Conservation (phyloP, 2,888 invertebrate genomes). For the Drosophila nr. medialis region DNA sequence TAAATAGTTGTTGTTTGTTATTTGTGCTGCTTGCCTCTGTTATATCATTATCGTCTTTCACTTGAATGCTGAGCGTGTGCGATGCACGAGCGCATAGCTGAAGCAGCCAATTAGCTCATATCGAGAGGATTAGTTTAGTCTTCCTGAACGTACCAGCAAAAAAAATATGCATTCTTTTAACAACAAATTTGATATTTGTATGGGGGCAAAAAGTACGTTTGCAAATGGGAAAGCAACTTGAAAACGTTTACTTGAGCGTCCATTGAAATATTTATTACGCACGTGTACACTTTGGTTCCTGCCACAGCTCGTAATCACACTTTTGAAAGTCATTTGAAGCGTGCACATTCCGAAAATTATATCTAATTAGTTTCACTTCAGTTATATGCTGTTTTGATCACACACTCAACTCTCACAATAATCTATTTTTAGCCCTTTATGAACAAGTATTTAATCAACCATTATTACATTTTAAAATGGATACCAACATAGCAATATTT, state of each 20-base stretch:
- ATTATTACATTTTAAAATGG: not conserved
- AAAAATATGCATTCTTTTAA: not conserved
- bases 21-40: not conserved
- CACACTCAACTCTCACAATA: not conserved
- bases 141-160: not conserved
- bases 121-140: conserved; percentile 18
- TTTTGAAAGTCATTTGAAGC: not conserved
- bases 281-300: not conserved
- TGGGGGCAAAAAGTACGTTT: not conserved
- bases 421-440: not conserved
- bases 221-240: not conserved
- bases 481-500: not conserved
- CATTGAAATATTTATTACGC: not conserved
- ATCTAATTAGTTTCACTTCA: not conserved
- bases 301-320: not conserved
- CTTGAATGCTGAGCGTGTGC: conserved; percentile 1
- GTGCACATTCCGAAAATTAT: not conserved
- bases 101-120: conserved; percentile 39
- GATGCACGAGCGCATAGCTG: too few relatives aligned
- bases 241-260: not conserved
- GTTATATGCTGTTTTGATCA: not conserved
- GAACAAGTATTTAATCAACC: not conserved
- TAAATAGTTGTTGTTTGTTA: conserved; percentile 9
- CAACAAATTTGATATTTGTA: not conserved
- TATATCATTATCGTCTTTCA: not conserved